These are phyloP conservation scores for Drosophila pseudoobscura DNA, from an alignment of 1,140 invertebrate genomes.

Conservation along the genomic window DNA sequence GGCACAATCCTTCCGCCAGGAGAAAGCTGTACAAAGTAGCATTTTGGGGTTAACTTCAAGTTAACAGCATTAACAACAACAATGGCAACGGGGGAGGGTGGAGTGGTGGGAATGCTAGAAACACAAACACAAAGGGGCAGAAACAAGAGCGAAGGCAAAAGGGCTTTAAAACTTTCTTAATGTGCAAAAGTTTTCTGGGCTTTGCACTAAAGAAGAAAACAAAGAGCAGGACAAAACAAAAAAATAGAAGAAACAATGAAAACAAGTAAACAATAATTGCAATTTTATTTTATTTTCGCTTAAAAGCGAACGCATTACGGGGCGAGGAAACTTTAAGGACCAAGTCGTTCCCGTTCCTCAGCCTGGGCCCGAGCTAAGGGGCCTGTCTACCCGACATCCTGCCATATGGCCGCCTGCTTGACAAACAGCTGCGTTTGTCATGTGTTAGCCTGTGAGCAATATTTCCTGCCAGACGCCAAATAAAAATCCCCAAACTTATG, in stretches of 20 bases:
- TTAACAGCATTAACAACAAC: slow-evolving; percentile 66
- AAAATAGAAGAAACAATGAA: slow-evolving; percentile 16
- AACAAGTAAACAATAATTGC: slow-evolving; percentile 68
- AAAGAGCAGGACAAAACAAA: slow-evolving; percentile 13
- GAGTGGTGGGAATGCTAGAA: slow-evolving; percentile 28
- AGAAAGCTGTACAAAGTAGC: slow-evolving; percentile 69
- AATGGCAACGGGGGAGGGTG: slow-evolving; percentile 23
- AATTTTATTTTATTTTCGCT: slow-evolving; percentile 48
- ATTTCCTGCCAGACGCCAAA: slow-evolving; percentile 74
- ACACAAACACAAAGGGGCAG: slow-evolving; percentile 31
- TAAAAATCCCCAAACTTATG: slow-evolving; percentile 81
- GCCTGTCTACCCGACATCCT: slow-evolving; percentile 5
- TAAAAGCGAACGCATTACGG: slow-evolving; percentile 24
- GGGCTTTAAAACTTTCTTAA: slow-evolving; percentile 53
- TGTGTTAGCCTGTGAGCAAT: slow-evolving; percentile 75
- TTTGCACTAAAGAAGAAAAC: slow-evolving; percentile 31
- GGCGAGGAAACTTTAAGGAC: slow-evolving; percentile 51
- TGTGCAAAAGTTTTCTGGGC: slow-evolving; percentile 54
- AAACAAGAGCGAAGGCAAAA: slow-evolving; percentile 42
- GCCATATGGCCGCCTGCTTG: slow-evolving; percentile 46
- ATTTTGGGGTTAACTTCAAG: slow-evolving; percentile 69
- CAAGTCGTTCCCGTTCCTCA: slow-evolving; percentile 10
- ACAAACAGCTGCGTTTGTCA: slow-evolving; percentile 80
- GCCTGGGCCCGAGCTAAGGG: neutral
- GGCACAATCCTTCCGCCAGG: slow-evolving; percentile 13